Evolutionary conservation across 2,888 invertebrate genomes (phyloP).

Genomic region (Augiades crinisus): DNA sequence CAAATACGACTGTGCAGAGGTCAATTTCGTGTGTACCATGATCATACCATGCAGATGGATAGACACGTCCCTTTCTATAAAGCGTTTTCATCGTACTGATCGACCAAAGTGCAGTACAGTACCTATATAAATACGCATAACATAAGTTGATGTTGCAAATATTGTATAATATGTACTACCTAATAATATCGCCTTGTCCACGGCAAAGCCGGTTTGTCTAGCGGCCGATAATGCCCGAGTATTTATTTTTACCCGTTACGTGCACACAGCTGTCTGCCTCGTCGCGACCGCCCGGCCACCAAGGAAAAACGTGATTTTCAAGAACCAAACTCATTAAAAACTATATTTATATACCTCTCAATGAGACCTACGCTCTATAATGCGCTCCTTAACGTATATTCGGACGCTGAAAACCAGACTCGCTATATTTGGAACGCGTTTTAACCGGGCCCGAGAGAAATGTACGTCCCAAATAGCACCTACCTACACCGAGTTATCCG

Average conservation of each 20-base stretch:
- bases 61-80: constrained; percentile 16
- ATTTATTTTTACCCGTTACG: constrained; percentile 81
- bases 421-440: constrained; percentile 70
- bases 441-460: constrained; percentile 52
- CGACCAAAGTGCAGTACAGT: background rate
- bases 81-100: background rate
- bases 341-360: constrained; percentile 40
- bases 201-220: constrained; percentile 75
- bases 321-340: constrained; percentile 43
- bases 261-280: constrained; percentile 72
- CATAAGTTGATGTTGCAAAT: constrained; percentile 35
- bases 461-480: constrained; percentile 50
- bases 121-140: constrained; percentile 34
- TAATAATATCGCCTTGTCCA: constrained; percentile 69
- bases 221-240: constrained; percentile 71
- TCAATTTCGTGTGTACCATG: constrained; percentile 1
- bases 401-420: constrained; percentile 44
- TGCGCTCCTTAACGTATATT: constrained; percentile 28
- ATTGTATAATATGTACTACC: constrained; percentile 44
- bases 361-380: constrained; percentile 31
- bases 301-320: constrained; percentile 53
- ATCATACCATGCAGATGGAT: background rate
- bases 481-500: constrained; percentile 26
- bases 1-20: background rate
- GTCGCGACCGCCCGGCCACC: constrained; percentile 64